A percentile compares a stretch with the other conserved stretches of the same genome.
Evolutionary conservation across 1,140 invertebrate species (phyloP).

Genomic region (Branchinecta lynchi): DNA sequence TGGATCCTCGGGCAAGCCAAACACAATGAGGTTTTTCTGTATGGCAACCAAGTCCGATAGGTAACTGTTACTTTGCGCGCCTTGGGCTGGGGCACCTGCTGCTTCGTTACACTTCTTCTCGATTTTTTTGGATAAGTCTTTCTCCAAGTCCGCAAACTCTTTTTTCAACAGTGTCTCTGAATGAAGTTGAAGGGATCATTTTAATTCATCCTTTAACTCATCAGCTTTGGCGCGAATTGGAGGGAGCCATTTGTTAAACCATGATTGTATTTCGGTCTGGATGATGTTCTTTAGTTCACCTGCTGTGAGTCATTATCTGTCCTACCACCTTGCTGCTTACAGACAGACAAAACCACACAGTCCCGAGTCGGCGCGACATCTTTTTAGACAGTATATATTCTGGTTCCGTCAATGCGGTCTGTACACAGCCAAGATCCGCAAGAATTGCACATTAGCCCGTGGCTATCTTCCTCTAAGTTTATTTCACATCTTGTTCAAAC

Average conservation of each 20-base stretch:
- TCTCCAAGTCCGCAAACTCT: neutral
- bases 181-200: neutral
- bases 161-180: neutral
- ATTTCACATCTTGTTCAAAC: too few relatives aligned
- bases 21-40: neutral
- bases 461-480: too few relatives aligned
- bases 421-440: too few relatives aligned
- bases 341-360: too few relatives aligned
- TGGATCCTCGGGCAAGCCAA: neutral
- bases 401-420: too few relatives aligned
- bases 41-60: neutral
- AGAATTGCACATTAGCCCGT: too few relatives aligned
- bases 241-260: neutral
- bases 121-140: neutral
- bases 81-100: neutral
- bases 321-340: too few relatives aligned
- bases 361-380: too few relatives aligned
- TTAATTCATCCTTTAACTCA: neutral
- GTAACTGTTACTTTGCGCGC: neutral
- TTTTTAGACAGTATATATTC: too few relatives aligned
- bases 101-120: neutral
- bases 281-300: neutral
- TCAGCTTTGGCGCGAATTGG: neutral
- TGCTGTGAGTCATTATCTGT: neutral
- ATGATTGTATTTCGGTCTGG: neutral